These are phyloP conservation scores for Melolontha melolontha DNA, from an alignment of 2,888 invertebrate genomes.

Conservation along the genomic window DNA sequence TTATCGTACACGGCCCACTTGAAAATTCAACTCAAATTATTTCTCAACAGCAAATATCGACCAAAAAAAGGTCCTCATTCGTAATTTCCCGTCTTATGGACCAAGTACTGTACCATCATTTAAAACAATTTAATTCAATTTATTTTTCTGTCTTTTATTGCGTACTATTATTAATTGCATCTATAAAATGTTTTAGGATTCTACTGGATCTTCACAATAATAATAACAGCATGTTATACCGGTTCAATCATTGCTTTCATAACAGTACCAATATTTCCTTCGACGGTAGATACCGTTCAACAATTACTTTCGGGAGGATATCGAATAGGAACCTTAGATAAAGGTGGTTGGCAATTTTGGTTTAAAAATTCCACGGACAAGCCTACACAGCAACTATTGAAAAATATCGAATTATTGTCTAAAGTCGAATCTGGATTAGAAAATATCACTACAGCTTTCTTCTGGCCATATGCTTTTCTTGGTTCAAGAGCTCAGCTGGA, in stretches of 20 bases:
- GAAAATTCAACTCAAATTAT: no score
- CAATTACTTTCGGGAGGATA: conserved; percentile 77
- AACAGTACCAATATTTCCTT: conserved; percentile 81
- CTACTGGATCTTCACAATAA: conserved; percentile 90
- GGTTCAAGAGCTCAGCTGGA: conserved; percentile 79
- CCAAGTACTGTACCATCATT: no score
- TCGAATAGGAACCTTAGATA: conserved; percentile 79
- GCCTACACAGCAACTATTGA: conserved; percentile 72
- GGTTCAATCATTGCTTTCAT: conserved; percentile 89
- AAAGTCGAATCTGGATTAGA: conserved; percentile 76
- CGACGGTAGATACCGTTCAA: conserved; percentile 76
- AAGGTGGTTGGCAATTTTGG: conserved; percentile 81
- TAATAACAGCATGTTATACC: conserved; percentile 85
- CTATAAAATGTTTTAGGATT: conserved; percentile 67
- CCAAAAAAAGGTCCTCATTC: no score
- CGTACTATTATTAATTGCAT: no score
- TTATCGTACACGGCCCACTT: no score
- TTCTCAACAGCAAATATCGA: no score
- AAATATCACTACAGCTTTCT: conserved; percentile 80
- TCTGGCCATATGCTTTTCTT: conserved; percentile 83
- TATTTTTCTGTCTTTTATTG: no score
- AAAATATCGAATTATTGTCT: conserved; percentile 76
- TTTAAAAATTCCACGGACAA: conserved; percentile 78
- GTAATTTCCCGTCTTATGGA: no score
- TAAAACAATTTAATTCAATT: no score